These are phyloP conservation scores for Sinocyclocheilus rhinocerous DNA, from an alignment of 2,113 vertebrate genomes.

Conservation along the genomic window DNA sequence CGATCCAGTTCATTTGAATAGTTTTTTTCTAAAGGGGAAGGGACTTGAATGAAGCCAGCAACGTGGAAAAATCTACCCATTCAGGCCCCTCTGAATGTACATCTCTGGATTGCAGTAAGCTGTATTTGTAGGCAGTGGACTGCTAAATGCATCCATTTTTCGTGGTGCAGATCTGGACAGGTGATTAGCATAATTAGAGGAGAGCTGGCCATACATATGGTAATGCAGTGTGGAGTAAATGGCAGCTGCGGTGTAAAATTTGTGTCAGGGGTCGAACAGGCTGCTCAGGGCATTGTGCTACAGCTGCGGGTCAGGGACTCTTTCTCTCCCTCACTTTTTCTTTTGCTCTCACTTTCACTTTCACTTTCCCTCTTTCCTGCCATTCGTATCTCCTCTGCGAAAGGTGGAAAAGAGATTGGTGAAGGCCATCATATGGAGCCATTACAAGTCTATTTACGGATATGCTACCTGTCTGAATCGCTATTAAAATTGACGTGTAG, in stretches of 20 bases:
- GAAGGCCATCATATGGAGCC: conserved; percentile 9
- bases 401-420: conserved; percentile 47
- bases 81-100: conserved; percentile 97
- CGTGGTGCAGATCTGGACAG: conserved; percentile 93
- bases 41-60: conserved; percentile 98
- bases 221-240: conserved; percentile 92
- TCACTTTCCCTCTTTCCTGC: conserved; percentile 25
- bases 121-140: conserved; percentile 97
- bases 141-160: conserved; percentile 99
- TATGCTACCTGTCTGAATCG: neutral
- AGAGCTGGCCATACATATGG: conserved; percentile 98
- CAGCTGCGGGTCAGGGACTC: conserved; percentile 89
- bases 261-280: conserved; percentile 91
- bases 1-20: conserved; percentile 94
- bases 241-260: conserved; percentile 98
- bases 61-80: conserved; percentile 99
- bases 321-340: conserved; percentile 71
- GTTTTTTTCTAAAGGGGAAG: conserved; percentile 78
- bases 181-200: conserved; percentile 99
- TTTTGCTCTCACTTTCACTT: conserved; percentile 43
- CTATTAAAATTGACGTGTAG: neutral
- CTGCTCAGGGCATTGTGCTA: conserved; percentile 87
- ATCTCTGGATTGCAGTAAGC: conserved; percentile 97
- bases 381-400: conserved; percentile 29
- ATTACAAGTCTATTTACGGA: neutral